Percentiles rank a stretch among this genome's conserved stretches.
Conservation (phyloP, 2,113 vertebrate species). For the Archocentrus centrarchus region DNA sequence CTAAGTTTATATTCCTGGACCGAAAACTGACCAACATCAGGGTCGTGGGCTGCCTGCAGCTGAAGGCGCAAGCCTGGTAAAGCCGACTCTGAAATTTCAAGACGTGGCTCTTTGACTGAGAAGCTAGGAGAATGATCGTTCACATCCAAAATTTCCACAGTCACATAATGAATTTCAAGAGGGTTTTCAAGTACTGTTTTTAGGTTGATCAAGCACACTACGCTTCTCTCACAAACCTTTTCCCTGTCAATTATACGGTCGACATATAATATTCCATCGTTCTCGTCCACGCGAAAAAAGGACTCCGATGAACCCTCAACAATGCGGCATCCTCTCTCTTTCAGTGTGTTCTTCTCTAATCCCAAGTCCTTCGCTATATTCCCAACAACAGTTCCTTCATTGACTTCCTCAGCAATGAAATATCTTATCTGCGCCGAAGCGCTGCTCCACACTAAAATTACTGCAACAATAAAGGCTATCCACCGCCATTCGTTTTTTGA, state of each 20-base stretch:
- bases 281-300: conserved; percentile 66
- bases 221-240: conserved; percentile 63
- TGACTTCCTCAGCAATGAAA: conserved; percentile 72
- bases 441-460: background rate
- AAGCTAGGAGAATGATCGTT: conserved; percentile 77
- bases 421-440: conserved; percentile 68
- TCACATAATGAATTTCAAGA: conserved; percentile 74
- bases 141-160: conserved; percentile 72
- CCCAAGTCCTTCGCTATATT: conserved; percentile 78
- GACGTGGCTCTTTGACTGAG: conserved; percentile 17
- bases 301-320: conserved; percentile 47
- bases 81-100: conserved; percentile 69
- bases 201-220: conserved; percentile 67
- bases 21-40: conserved; percentile 54
- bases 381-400: conserved; percentile 67
- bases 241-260: conserved; percentile 73
- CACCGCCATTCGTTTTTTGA: background rate
- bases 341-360: conserved; percentile 60
- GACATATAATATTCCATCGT: conserved; percentile 70
- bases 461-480: background rate
- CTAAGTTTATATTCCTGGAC: conserved; percentile 70
- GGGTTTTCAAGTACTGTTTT: conserved; percentile 79
- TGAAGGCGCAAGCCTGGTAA: conserved; percentile 61
- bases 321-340: conserved; percentile 67
- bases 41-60: conserved; percentile 62